A percentile compares a stretch with the other conserved stretches of the same genome.
These are phyloP conservation scores for Drosophila erecta DNA, from an alignment of 1,140 invertebrate genomes.

Conservation along the genomic window DNA sequence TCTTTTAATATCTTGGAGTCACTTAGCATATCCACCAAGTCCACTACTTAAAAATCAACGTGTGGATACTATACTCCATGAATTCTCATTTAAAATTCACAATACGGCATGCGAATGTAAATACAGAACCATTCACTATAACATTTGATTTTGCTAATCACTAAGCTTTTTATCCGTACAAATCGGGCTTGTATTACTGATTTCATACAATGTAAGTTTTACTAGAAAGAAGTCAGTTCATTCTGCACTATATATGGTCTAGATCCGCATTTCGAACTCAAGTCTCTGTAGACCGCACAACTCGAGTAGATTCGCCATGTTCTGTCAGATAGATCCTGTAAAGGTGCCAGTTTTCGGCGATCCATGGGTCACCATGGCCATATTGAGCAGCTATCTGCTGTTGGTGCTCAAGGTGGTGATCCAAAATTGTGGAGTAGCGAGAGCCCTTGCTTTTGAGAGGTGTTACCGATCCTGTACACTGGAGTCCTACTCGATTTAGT, in stretches of 20 bases:
- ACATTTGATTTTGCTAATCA: background rate
- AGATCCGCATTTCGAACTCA: background rate
- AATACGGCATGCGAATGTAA: background rate
- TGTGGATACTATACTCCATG: background rate
- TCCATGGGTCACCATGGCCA: constrained; percentile 89
- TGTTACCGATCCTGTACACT: constrained; percentile 86
- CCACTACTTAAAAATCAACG: background rate
- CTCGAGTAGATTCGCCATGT: background rate
- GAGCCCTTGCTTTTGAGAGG: constrained; percentile 92
- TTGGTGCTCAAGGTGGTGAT: constrained; percentile 87
- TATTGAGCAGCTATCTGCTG: constrained; percentile 90
- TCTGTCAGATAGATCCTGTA: constrained; percentile 27
- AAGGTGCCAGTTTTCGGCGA: constrained; percentile 88
- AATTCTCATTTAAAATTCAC: background rate
- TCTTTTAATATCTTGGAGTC: background rate
- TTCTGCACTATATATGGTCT: too few species aligned
- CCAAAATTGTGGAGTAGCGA: constrained; percentile 91
- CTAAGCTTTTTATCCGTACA: too few species aligned
- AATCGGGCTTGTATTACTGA: too few species aligned
- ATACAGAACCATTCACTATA: background rate
- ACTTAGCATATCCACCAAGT: background rate
- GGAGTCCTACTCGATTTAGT: constrained; percentile 15
- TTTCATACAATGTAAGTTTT: too few species aligned
- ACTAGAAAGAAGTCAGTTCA: too few species aligned
- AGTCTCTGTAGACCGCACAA: background rate